Percentiles rank a stretch among this genome's conserved stretches.
Conservation (phyloP, 1,140 invertebrate genomes). For the Neodiprion fabricii region DNA sequence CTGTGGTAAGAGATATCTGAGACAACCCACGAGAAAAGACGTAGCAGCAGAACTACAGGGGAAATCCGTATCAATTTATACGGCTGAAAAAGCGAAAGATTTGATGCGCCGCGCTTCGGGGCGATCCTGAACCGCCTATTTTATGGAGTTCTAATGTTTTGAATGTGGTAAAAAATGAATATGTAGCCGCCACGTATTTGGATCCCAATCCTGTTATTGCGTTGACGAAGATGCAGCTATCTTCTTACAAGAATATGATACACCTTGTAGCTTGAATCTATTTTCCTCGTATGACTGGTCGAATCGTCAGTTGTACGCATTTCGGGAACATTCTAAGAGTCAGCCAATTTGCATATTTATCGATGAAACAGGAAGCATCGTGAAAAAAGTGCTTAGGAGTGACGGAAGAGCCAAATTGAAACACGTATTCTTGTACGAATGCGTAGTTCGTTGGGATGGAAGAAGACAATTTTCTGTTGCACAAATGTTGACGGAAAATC, state of each 20-base stretch:
- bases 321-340: background rate
- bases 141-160: conserved; percentile 10
- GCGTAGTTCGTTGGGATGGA: background rate
- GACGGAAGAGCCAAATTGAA: background rate
- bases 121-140: conserved; percentile 16
- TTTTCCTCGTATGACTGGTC: conserved; percentile 23
- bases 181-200: conserved; percentile 8
- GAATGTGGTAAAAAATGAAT: conserved; percentile 18
- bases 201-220: conserved; percentile 10
- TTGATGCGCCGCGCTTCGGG: conserved; percentile 17
- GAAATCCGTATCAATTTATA: conserved; percentile 4
- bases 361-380: background rate
- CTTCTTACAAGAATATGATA: background rate
- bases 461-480: conserved; percentile 16
- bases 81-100: conserved; percentile 16
- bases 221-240: background rate
- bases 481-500: conserved; percentile 24
- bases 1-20: background rate
- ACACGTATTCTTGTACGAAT: no score
- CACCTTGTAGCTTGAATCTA: conserved; percentile 17
- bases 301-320: conserved; percentile 20
- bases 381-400: background rate
- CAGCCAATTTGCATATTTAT: background rate
- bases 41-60: background rate
- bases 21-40: background rate